phyloP scores from a whole-genome alignment of 1,140 invertebrate genomes.

The Micrasema minimum region DNA sequence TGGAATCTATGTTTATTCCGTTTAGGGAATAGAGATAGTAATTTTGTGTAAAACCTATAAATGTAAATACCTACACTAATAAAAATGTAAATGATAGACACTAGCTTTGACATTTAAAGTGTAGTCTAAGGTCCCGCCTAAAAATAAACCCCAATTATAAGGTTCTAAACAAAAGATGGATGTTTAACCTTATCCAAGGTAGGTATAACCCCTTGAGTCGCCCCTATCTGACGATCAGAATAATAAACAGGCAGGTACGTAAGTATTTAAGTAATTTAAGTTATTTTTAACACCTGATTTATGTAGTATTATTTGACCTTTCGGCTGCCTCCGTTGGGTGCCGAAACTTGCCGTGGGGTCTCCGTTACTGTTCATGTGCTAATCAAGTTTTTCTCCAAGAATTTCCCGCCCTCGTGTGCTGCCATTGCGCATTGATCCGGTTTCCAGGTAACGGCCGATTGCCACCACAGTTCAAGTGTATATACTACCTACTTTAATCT shows the following conservation, averaged over 20 bases:
- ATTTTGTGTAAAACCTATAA: too few relatives aligned
- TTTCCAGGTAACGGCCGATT: constrained; percentile 8
- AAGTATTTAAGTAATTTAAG: neutral
- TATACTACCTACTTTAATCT: neutral
- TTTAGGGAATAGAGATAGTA: too few relatives aligned
- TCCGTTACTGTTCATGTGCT: neutral
- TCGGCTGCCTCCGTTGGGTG: neutral
- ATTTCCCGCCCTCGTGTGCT: neutral
- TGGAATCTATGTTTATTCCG: too few relatives aligned
- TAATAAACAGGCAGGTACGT: too few relatives aligned
- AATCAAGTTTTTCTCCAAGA: constrained; percentile 2
- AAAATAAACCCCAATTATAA: neutral
- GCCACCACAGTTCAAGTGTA: neutral
- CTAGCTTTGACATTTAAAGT: neutral
- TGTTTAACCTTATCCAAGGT: neutral
- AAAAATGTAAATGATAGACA: too few relatives aligned
- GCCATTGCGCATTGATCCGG: neutral
- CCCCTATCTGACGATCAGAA: neutral
- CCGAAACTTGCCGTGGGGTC: too few relatives aligned
- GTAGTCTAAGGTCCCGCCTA: neutral
- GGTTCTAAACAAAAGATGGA: neutral
- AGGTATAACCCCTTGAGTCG: neutral
- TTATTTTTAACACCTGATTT: constrained; percentile 25
- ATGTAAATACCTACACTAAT: too few relatives aligned
- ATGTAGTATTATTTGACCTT: constrained; percentile 21